Conservation (phyloP, 2,888 invertebrate species). For the Orthosia incerta region DNA sequence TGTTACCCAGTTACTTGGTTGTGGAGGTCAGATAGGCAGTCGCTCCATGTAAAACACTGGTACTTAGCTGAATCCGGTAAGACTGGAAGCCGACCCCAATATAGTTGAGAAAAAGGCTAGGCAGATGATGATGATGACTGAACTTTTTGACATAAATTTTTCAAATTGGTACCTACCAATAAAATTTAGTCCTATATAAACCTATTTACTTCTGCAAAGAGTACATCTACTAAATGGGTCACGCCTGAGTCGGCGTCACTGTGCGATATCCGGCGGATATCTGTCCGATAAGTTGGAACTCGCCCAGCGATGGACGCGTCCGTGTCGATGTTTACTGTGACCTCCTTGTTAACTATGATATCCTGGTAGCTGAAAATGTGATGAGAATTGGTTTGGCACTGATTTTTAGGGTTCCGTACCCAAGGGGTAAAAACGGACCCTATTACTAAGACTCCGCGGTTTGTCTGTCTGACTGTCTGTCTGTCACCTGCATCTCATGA, state of each 20-base stretch:
- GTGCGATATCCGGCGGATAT: slow-evolving; percentile 51
- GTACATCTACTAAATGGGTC: slow-evolving; percentile 20
- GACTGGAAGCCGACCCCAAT: too few species aligned
- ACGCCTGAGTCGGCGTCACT: slow-evolving; percentile 18
- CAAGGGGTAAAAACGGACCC: too few species aligned
- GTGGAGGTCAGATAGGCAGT: too few species aligned
- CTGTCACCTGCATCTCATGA: too few species aligned
- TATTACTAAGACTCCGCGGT: too few species aligned
- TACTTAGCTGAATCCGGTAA: too few species aligned
- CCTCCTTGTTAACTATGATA: slow-evolving; percentile 16
- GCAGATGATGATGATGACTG: too few species aligned
- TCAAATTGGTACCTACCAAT: not conserved
- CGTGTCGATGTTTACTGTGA: slow-evolving; percentile 25
- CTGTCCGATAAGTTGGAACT: slow-evolving; percentile 41
- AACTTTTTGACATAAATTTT: not conserved
- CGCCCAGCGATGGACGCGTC: slow-evolving; percentile 34
- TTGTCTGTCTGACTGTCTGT: too few species aligned
- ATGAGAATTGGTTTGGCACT: not conserved
- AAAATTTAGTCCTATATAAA: not conserved
- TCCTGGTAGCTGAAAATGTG: slow-evolving; percentile 16
- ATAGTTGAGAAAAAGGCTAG: too few species aligned
- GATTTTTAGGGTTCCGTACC: too few species aligned
- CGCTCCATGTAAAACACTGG: too few species aligned
- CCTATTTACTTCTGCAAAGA: slow-evolving; percentile 19
- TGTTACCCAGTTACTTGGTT: too few species aligned